Evolutionary conservation across 2,888 invertebrate species (phyloP).

Genomic region (Bombylius discolor): DNA sequence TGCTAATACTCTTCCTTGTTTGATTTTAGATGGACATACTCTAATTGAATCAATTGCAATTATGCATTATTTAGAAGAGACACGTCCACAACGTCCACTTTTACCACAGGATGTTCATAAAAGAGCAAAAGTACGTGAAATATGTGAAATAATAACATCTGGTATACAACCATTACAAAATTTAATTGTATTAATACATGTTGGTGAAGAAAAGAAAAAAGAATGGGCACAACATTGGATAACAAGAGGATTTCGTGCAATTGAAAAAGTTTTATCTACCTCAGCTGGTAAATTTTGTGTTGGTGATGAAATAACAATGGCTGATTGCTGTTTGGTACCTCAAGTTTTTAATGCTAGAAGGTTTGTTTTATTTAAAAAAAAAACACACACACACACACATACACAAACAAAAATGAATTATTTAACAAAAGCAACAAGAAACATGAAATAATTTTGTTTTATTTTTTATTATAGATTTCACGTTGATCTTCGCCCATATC

Average conservation of each 20-base stretch:
- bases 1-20: background rate
- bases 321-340: conserved; percentile 90
- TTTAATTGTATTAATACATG: conserved; percentile 70
- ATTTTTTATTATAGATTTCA: conserved; percentile 53
- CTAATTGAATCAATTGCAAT: conserved; percentile 68
- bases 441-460: background rate
- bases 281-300: conserved; percentile 86
- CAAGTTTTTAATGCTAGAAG: conserved; percentile 90
- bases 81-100: conserved; percentile 68
- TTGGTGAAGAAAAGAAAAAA: conserved; percentile 76
- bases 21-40: conserved; percentile 50
- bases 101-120: conserved; percentile 81
- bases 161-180: conserved; percentile 97
- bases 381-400: too few species aligned
- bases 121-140: conserved; percentile 82
- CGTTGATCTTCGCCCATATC: conserved; percentile 80
- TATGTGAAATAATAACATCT: conserved; percentile 83
- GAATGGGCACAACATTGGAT: conserved; percentile 95
- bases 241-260: conserved; percentile 73
- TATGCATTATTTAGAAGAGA: conserved; percentile 92
- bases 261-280: conserved; percentile 72
- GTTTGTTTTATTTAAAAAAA: conserved; percentile 32
- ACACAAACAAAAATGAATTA: background rate
- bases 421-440: background rate
- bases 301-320: conserved; percentile 85